Percentiles rank a stretch among this genome's conserved stretches.
These are phyloP conservation scores for Tachyglossus aculeatus DNA, from an alignment of 2,797 vertebrate species.

Conservation along the genomic window DNA sequence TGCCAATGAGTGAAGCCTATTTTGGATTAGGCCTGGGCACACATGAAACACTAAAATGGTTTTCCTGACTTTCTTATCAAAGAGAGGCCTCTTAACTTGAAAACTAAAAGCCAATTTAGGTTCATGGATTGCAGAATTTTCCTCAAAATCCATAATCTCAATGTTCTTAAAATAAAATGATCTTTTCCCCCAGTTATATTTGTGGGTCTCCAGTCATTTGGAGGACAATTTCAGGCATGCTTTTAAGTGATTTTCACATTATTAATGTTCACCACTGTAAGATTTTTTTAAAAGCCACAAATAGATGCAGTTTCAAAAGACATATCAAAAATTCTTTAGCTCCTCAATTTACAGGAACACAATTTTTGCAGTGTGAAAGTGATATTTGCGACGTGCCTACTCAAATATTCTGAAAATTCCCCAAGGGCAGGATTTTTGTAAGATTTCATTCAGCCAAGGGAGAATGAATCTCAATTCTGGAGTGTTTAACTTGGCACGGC, in stretches of 20 bases:
- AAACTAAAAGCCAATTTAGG: not conserved
- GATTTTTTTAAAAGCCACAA: conserved; percentile 2
- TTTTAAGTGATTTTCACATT: not conserved
- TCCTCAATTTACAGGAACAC: not conserved
- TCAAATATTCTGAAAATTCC: not conserved
- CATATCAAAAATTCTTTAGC: not conserved
- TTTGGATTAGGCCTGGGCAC: too few relatives aligned
- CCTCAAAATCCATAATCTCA: not conserved
- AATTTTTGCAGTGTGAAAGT: not conserved
- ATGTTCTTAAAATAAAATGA: not conserved
- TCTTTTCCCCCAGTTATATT: not conserved
- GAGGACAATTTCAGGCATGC: not conserved
- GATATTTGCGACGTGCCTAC: not conserved
- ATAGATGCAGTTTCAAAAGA: conserved; percentile 32
- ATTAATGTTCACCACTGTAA: not conserved
- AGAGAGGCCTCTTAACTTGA: not conserved
- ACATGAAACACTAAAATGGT: too few relatives aligned
- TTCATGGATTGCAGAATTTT: not conserved
- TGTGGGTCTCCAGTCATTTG: not conserved
- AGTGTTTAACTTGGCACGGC: conserved; percentile 4
- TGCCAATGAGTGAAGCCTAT: too few relatives aligned
- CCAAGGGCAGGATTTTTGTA: conserved; percentile 10
- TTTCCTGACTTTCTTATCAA: not conserved
- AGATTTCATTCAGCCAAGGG: conserved; percentile 7
- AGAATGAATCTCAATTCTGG: conserved; percentile 13